These are phyloP conservation scores for Aegotheles bennettii DNA, from an alignment of 2,113 vertebrate genomes.

Conservation along the genomic window DNA sequence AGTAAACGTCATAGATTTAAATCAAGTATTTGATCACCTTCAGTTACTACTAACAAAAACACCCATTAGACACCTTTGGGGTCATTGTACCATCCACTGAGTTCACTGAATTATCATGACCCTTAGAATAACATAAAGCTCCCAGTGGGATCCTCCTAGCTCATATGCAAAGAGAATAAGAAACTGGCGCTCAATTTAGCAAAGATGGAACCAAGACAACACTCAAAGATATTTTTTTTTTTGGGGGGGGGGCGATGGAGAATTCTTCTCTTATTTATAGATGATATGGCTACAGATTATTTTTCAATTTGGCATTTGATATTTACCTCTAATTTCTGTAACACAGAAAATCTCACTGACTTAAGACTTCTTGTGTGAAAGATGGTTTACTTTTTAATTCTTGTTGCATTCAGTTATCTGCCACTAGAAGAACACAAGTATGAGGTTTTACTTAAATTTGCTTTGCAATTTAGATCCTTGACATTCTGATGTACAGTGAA, in stretches of 20 bases:
- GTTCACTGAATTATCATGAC: neutral
- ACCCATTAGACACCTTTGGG: neutral
- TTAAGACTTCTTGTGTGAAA: neutral
- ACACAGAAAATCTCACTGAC: neutral
- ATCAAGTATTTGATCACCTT: neutral
- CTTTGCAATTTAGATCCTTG: neutral
- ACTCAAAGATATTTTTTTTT: neutral
- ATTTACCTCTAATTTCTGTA: neutral
- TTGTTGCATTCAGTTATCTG: neutral
- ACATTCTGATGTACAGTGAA: neutral
- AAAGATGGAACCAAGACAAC: neutral
- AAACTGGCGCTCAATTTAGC: neutral
- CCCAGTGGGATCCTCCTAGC: neutral
- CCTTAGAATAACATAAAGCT: neutral
- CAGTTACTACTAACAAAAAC: neutral
- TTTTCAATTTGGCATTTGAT: neutral
- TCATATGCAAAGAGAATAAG: neutral
- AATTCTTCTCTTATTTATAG: neutral
- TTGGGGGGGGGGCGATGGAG: no score
- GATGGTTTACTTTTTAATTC: neutral
- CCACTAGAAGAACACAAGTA: neutral
- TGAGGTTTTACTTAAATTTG: neutral
- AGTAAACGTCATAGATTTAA: neutral
- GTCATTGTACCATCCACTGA: neutral
- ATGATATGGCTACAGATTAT: neutral